phyloP scores from a whole-genome alignment of 2,113 vertebrate genomes.

The Danio rerio region GRCz12tu NC_133184.1:18137501-18138000 shows the following conservation, averaged over 20 bases:
- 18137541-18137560: background rate
- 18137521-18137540: too few relatives aligned
- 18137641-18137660: background rate
- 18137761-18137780: conserved; percentile 12
- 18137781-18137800: background rate
- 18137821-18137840: conserved; percentile 2
- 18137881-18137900: background rate
- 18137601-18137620: background rate
- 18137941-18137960: background rate
- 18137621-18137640: background rate
- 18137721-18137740: background rate
- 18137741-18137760: background rate
- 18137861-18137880: background rate
- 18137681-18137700: background rate
- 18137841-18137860: background rate
- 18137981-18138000: too few relatives aligned
- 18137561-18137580: background rate
- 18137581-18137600: background rate
- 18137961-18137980: too few relatives aligned
- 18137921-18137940: background rate
- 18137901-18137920: background rate
- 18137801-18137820: background rate
- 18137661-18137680: background rate
- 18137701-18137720: background rate
- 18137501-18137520: conserved; percentile 24